Conservation (phyloP, 2,797 vertebrate genomes). For the Acanthornis magna region DNA sequence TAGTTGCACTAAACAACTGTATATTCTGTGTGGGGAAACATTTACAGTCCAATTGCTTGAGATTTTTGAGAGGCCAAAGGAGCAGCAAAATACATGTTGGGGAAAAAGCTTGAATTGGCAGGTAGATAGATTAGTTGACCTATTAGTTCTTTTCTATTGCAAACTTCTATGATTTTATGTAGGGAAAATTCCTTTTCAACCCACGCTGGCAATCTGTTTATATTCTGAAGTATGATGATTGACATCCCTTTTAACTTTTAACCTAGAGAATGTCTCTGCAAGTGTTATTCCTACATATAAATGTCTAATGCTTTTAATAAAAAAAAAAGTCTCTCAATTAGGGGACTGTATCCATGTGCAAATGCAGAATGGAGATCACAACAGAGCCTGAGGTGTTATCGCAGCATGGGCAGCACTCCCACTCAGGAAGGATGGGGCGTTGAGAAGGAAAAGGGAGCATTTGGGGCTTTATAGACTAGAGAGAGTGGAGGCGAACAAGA, state of each 20-base stretch:
- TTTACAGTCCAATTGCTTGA: background rate
- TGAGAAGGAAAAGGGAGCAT: constrained; percentile 54
- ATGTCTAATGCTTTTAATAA: constrained; percentile 69
- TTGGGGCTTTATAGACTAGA: constrained; percentile 42
- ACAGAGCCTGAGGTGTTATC: constrained; percentile 70
- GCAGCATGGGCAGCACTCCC: constrained; percentile 65
- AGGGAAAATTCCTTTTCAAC: constrained; percentile 73
- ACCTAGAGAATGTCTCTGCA: constrained; percentile 71
- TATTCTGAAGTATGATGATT: constrained; percentile 72
- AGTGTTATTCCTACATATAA: constrained; percentile 73
- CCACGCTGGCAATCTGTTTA: constrained; percentile 75
- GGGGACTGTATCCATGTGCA: constrained; percentile 67
- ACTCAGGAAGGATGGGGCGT: constrained; percentile 56
- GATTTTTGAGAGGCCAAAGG: constrained; percentile 38
- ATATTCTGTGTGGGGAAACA: background rate
- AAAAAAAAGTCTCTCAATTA: constrained; percentile 61
- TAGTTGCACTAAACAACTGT: background rate
- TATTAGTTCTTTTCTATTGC: constrained; percentile 65
- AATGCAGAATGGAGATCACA: constrained; percentile 63
- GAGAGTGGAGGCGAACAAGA: background rate
- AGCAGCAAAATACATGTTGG: constrained; percentile 31
- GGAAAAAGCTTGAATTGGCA: constrained; percentile 56
- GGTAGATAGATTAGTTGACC: constrained; percentile 65
- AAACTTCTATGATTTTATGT: constrained; percentile 60
- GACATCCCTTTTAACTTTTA: constrained; percentile 74